Evolutionary conservation across 2,797 vertebrate species (phyloP).

Genomic region (Catostomus latipinnis): DNA sequence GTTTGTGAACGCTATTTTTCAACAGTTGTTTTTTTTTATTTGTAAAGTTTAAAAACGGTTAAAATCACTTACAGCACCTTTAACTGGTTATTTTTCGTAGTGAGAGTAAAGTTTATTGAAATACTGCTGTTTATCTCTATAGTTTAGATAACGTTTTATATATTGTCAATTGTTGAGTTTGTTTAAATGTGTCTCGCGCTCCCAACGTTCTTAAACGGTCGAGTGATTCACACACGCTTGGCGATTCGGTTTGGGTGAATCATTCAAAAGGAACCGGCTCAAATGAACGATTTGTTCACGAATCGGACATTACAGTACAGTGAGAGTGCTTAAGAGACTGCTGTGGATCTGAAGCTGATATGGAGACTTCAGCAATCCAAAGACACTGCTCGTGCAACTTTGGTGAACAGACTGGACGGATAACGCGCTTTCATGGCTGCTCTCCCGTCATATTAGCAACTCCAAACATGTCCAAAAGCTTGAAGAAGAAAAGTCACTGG

Average conservation of each 20-base stretch:
- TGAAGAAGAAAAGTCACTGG: conserved; percentile 98
- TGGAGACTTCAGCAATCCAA: conserved; percentile 65
- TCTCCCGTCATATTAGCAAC: conserved; percentile 13
- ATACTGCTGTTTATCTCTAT: too few species aligned
- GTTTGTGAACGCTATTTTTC: too few species aligned
- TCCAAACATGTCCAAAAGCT: conserved; percentile 93
- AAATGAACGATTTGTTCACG: too few species aligned
- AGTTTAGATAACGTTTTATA: too few species aligned
- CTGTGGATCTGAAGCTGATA: conserved; percentile 68
- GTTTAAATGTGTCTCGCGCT: neutral
- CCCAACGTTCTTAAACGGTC: neutral
- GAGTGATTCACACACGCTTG: neutral
- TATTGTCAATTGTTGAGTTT: neutral
- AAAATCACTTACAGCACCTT: too few species aligned
- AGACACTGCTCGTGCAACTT: conserved; percentile 59
- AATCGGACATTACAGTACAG: conserved; percentile 31
- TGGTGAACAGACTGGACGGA: conserved; percentile 32
- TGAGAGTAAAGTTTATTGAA: too few species aligned
- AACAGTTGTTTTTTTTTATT: too few species aligned
- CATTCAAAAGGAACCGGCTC: neutral
- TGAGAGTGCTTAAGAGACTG: conserved; percentile 71
- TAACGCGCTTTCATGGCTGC: conserved; percentile 43
- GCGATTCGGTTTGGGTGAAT: neutral
- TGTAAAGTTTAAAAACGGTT: too few species aligned
- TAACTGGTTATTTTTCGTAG: too few species aligned